A percentile compares a stretch with the other conserved stretches of the same genome.
phyloP scores from a whole-genome alignment of 2,888 invertebrate genomes.

The Julus scanicus region DNA sequence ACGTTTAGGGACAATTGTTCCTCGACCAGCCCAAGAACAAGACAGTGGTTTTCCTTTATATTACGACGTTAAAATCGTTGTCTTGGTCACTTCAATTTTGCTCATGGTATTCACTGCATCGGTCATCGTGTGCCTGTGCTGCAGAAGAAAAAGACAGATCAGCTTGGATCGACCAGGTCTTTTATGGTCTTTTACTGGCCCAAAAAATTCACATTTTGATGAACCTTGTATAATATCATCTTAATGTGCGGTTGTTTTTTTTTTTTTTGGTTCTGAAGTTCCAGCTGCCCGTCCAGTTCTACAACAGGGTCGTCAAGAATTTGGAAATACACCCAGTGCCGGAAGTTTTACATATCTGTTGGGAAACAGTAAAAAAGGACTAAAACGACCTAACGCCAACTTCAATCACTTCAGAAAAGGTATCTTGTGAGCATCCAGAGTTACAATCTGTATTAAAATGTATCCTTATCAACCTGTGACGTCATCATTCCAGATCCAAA shows the following conservation, averaged over 20 bases:
- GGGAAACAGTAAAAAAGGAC: conserved; percentile 53
- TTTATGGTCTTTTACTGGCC: not conserved
- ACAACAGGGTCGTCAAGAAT: conserved; percentile 31
- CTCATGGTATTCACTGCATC: conserved; percentile 54
- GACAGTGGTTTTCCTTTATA: conserved; percentile 51
- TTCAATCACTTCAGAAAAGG: conserved; percentile 41
- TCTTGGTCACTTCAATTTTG: conserved; percentile 53
- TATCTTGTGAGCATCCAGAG: not conserved
- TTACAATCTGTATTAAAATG: too few species aligned
- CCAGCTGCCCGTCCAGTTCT: conserved; percentile 38
- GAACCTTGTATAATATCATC: too few species aligned
- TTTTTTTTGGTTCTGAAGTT: not conserved
- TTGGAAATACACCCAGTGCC: conserved; percentile 56
- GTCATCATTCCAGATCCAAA: conserved; percentile 30
- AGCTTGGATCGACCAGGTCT: conserved; percentile 48
- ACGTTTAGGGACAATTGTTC: conserved; percentile 18
- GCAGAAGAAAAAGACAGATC: conserved; percentile 54
- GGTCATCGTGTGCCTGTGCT: conserved; percentile 55
- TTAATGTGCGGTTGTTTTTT: too few species aligned
- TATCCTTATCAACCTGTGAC: too few species aligned
- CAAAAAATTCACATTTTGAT: too few species aligned
- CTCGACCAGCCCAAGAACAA: conserved; percentile 43
- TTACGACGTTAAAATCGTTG: conserved; percentile 54
- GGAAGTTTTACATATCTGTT: conserved; percentile 57
- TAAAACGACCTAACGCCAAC: conserved; percentile 12